Percentiles rank a stretch among this genome's conserved stretches.
Evolutionary conservation across 2,888 invertebrate genomes (phyloP).

Genomic region (Charanyca ferruginea): DNA sequence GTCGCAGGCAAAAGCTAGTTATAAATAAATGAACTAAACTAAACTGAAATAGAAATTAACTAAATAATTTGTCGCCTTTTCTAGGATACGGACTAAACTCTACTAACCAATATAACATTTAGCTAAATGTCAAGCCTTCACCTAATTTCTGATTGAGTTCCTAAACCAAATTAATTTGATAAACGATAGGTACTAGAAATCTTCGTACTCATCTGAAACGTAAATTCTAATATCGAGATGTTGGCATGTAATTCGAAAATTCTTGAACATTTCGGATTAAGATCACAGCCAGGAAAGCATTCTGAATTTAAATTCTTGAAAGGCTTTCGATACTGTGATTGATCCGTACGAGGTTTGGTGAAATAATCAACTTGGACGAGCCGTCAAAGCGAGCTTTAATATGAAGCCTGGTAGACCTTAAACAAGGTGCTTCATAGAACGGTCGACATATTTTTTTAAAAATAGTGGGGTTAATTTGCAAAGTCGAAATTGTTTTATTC

Average conservation of each 20-base stretch:
- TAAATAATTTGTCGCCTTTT: too few species aligned
- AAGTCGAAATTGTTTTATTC: too few species aligned
- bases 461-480: too few species aligned
- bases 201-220: slow-evolving; percentile 5
- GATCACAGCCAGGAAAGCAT: not conserved
- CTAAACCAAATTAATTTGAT: slow-evolving; percentile 8
- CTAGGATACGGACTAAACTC: too few species aligned
- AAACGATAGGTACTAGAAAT: slow-evolving; percentile 4
- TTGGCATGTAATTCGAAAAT: slow-evolving; percentile 1
- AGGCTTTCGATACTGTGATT: slow-evolving; percentile 13
- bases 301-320: slow-evolving; percentile 26
- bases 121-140: slow-evolving; percentile 13
- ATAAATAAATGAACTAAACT: too few species aligned
- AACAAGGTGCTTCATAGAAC: too few species aligned
- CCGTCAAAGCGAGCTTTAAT: slow-evolving; percentile 15
- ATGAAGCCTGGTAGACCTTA: slow-evolving; percentile 1
- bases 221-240: slow-evolving; percentile 9
- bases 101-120: not conserved
- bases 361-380: slow-evolving; percentile 21
- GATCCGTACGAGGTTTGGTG: not conserved
- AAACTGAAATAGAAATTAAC: too few species aligned
- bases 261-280: slow-evolving; percentile 10
- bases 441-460: too few species aligned
- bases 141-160: not conserved
- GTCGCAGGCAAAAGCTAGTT: too few species aligned